A percentile compares a stretch with the other conserved stretches of the same genome.
phyloP scores from a whole-genome alignment of 37 sponge, comb jelly and placozoan genomes.

The Ianthella basta region DNA sequence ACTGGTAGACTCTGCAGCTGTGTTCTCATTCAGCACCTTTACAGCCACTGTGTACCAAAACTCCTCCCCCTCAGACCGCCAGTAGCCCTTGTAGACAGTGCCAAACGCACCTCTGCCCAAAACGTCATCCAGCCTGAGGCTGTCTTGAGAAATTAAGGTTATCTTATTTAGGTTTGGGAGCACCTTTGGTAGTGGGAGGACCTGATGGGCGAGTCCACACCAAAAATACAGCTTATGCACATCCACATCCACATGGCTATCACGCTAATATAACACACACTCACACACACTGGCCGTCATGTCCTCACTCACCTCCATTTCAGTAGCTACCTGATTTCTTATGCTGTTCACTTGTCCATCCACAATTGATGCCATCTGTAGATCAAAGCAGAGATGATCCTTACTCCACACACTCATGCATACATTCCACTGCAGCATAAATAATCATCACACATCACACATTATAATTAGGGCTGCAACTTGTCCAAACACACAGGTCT shows the following conservation, averaged over 20 bases:
- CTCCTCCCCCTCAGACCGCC: slow-evolving; percentile 65
- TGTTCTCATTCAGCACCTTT: slow-evolving; percentile 82
- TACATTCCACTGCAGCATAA: too few relatives aligned
- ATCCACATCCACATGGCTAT: too few relatives aligned
- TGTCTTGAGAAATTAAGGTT: slow-evolving; percentile 51
- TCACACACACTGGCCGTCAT: slow-evolving; percentile 6
- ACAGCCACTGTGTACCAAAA: slow-evolving; percentile 74
- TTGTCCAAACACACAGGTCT: too few relatives aligned
- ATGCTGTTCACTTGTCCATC: too few relatives aligned
- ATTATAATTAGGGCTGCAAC: too few relatives aligned
- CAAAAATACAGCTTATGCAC: too few relatives aligned
- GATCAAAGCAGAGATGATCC: too few relatives aligned
- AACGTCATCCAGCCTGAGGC: slow-evolving; percentile 58
- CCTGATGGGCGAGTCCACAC: too few relatives aligned
- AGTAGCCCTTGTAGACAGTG: slow-evolving; percentile 88
- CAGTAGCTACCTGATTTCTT: too few relatives aligned
- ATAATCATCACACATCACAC: too few relatives aligned
- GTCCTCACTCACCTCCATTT: not conserved
- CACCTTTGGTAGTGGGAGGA: slow-evolving; percentile 68
- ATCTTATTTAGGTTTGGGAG: slow-evolving; percentile 64
- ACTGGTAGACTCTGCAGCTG: slow-evolving; percentile 52
- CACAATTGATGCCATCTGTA: too few relatives aligned
- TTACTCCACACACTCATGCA: not conserved
- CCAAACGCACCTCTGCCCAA: slow-evolving; percentile 95
- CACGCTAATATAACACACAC: too few relatives aligned